A percentile compares a stretch with the other conserved stretches of the same genome.
Evolutionary conservation across 2,888 invertebrate species (phyloP).

Genomic region (Epinotia ramella): DNA sequence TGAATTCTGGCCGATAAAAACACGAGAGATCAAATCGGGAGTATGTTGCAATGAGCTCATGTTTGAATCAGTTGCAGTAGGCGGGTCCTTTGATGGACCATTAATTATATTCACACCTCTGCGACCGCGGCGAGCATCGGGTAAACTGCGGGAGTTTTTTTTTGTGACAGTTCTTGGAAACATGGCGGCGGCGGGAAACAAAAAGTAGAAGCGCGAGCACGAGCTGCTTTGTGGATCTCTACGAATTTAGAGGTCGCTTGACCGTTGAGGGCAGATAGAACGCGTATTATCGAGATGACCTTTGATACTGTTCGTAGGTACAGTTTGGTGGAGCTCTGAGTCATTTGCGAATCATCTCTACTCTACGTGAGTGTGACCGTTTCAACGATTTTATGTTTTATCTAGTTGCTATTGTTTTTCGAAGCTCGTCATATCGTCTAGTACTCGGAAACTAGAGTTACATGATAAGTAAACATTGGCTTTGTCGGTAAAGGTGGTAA

Average conservation of each 20-base stretch:
- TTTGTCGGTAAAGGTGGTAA: too few species aligned
- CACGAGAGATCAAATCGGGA: slow-evolving; percentile 43
- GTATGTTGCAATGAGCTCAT: slow-evolving; percentile 58
- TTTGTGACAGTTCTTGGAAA: slow-evolving; percentile 75
- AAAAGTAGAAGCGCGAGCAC: slow-evolving; percentile 72
- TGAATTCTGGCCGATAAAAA: slow-evolving; percentile 40
- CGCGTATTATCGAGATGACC: slow-evolving; percentile 28
- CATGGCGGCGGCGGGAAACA: slow-evolving; percentile 63
- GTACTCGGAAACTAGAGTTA: neutral
- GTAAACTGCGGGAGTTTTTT: slow-evolving; percentile 58
- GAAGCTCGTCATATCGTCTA: too few species aligned
- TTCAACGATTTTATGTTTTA: neutral
- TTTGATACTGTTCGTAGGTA: neutral
- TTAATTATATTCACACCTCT: slow-evolving; percentile 84
- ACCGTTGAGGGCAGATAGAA: slow-evolving; percentile 19
- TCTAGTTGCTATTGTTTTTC: neutral
- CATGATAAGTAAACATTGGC: too few species aligned
- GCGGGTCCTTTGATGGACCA: slow-evolving; percentile 77
- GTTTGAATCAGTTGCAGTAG: slow-evolving; percentile 63
- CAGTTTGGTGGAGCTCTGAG: slow-evolving; percentile 10
- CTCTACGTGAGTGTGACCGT: neutral
- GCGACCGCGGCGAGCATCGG: slow-evolving; percentile 59
- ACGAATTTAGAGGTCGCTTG: slow-evolving; percentile 50
- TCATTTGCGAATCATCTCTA: neutral
- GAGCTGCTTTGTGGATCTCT: slow-evolving; percentile 61